Conservation (phyloP, 2,888 invertebrate species). For the Morpho deidamia region DNA sequence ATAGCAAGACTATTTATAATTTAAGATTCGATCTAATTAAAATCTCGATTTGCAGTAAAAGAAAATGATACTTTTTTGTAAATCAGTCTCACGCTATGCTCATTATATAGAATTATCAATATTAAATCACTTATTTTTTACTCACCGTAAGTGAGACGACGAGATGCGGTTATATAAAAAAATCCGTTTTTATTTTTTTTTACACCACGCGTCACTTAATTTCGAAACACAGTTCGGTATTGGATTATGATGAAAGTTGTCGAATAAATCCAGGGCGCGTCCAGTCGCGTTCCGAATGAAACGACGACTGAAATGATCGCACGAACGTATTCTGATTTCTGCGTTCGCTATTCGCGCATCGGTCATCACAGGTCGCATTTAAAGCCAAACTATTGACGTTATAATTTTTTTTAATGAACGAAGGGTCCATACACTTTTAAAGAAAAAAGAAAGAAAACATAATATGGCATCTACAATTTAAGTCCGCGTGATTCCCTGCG, state of each 20-base stretch:
- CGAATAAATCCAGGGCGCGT: conserved; percentile 34
- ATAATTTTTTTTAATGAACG: neutral
- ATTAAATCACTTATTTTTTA: conserved; percentile 20
- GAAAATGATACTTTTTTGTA: conserved; percentile 30
- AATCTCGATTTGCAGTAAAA: conserved; percentile 10
- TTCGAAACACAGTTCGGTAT: conserved; percentile 22
- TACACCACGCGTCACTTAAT: conserved; percentile 54
- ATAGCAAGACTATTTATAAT: too few species aligned
- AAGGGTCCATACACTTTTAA: neutral
- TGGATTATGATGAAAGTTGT: conserved; percentile 18
- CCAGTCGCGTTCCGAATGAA: conserved; percentile 52
- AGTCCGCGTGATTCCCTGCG: too few species aligned
- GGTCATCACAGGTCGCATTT: conserved; percentile 40
- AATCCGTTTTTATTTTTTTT: conserved; percentile 44
- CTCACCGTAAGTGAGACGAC: conserved; percentile 61
- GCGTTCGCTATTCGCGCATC: conserved; percentile 57
- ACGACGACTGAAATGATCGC: conserved; percentile 59
- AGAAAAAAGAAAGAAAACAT: too few species aligned
- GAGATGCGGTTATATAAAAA: conserved; percentile 34
- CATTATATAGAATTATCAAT: conserved; percentile 3
- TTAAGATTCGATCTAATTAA: neutral
- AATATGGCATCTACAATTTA: too few species aligned
- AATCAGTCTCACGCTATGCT: conserved; percentile 12
- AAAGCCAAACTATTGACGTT: conserved; percentile 5
- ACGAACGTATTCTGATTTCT: conserved; percentile 31